Base-by-base conservation (phyloP, 1,140 invertebrate species). In the Grapholita molesta region DNA sequence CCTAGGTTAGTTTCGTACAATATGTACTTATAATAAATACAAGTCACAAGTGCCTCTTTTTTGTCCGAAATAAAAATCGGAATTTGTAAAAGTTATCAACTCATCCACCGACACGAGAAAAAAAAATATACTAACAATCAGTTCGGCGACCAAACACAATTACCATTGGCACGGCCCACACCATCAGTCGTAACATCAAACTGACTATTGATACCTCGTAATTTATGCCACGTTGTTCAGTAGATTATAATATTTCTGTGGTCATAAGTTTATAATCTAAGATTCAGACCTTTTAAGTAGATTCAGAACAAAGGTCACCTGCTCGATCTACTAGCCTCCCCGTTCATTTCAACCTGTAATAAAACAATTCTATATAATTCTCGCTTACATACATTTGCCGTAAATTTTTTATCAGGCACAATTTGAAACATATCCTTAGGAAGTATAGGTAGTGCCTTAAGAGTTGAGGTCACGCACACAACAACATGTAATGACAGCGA, bases 311-410 rank as follows among this genome's bases (percentile, higher is more conserved):
- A 12, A 61, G 25, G 48, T 64, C 53, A 33, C 52, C 69, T 82
- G 68, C 80, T 80, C 1, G 75, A 33, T 52, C 69, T 82, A 70
- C 80, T 82, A 3, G 75, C 21, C 32, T 84, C 77, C 6, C 76
- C 81, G 52, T 76, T 82, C 68, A 82, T 77, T 79, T 86, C 83
- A 67, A 84, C 76, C 84, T 86, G 75, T 52, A 80, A 75, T n/a
- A 77, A 73, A 66, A 70, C 18, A 66, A 32, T 42, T 52, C 5
- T 18, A 61, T 23, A 9, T 21, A 48, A 9, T 6, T 38, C 12
- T 48, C 6, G 15, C 42, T 48, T 18, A 38, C 3, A 3, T 38
- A 21, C 6, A 21, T 48, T 48, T 48, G 42, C 42, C 12, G 42
- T 18, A 48, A 48, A 21, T 0, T 9, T 48, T 48, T 48, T 9